Percentiles rank a stretch among this genome's conserved stretches.
These are phyloP conservation scores for Callyntrura guangdongensis DNA, from an alignment of 2,888 invertebrate genomes.

Conservation along the genomic window DNA sequence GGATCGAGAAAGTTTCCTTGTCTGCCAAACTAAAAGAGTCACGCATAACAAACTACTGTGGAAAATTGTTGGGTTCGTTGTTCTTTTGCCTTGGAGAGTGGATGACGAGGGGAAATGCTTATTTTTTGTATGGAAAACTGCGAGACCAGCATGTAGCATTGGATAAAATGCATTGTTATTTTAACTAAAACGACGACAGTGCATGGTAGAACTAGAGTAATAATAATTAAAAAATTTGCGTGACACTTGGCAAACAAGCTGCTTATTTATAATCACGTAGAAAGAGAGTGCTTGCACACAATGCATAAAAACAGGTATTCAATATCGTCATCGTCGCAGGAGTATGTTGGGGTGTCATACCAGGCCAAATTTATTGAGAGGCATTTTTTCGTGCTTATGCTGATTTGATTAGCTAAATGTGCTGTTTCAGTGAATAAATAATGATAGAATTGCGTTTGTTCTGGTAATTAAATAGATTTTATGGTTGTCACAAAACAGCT, in stretches of 20 bases:
- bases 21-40: neutral
- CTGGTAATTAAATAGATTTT: conserved; percentile 66
- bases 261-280: conserved; percentile 10
- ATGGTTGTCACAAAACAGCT: neutral
- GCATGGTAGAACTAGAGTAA: neutral
- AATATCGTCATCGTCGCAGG: neutral
- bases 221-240: conserved; percentile 32
- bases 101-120: neutral
- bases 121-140: no score
- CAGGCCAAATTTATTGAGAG: no score
- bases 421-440: conserved; percentile 54
- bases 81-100: neutral
- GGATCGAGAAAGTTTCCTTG: no score
- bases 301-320: no score
- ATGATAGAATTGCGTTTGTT: conserved; percentile 72
- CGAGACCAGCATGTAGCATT: no score
- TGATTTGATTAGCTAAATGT: conserved; percentile 54
- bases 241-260: conserved; percentile 31
- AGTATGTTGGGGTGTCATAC: neutral
- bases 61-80: neutral
- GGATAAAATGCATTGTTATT: neutral
- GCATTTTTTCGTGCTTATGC: conserved; percentile 30
- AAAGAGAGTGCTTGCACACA: neutral
- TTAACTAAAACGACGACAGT: neutral
- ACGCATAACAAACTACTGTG: neutral